Evolutionary conservation across 2,113 vertebrate genomes (phyloP).

Genomic region (Isurus oxyrinchus): DNA sequence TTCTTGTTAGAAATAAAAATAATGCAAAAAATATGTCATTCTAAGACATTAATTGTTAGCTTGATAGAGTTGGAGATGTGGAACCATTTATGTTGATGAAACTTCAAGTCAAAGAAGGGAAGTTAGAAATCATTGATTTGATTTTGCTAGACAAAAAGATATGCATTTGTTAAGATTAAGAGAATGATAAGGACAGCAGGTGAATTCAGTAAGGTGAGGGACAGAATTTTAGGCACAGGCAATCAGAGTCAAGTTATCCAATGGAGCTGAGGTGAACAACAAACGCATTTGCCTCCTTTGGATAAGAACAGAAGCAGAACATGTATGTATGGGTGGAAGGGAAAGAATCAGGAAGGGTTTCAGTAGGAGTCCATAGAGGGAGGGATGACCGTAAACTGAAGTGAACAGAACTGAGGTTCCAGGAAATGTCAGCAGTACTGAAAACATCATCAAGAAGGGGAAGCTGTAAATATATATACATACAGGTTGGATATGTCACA

Average conservation of each 20-base stretch:
- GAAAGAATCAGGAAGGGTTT: neutral
- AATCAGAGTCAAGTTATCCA: neutral
- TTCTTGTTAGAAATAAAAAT: neutral
- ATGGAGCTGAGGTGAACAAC: neutral
- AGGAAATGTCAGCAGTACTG: neutral
- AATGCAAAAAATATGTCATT: neutral
- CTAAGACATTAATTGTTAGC: neutral
- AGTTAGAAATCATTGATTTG: neutral
- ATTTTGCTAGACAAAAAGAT: neutral
- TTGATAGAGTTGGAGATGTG: neutral
- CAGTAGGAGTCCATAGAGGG: neutral
- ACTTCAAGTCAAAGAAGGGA: neutral
- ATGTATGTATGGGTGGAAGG: neutral
- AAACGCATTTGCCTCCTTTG: neutral
- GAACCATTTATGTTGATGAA: neutral
- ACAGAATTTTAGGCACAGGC: neutral
- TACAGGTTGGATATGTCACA: neutral
- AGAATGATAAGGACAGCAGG: neutral
- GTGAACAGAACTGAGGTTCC: neutral
- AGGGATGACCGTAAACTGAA: neutral
- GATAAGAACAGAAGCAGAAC: neutral
- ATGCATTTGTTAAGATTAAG: neutral
- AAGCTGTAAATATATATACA: neutral
- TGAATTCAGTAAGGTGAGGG: neutral
- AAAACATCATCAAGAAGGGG: neutral